phyloP scores from a whole-genome alignment of 2,888 invertebrate genomes.

The Napeogenes inachia region DNA sequence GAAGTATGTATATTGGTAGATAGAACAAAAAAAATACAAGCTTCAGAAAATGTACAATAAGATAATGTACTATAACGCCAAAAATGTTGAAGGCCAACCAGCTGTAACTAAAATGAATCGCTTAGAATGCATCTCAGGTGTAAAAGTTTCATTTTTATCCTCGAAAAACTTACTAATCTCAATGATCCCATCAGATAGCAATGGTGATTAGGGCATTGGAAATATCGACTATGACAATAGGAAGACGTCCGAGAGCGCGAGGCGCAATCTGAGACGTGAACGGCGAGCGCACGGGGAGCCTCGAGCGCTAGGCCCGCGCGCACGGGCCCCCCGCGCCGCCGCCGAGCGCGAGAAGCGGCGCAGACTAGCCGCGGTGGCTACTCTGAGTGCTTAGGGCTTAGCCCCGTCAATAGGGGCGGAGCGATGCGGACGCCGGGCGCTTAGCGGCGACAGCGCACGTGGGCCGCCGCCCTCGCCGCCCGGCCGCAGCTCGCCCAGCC shows the following conservation, averaged over 20 bases:
- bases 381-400: constrained; percentile 61
- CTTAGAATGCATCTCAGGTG: constrained; percentile 11
- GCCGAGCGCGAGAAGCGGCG: constrained; percentile 62
- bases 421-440: constrained; percentile 47
- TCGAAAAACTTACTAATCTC: constrained; percentile 60
- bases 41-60: constrained; percentile 9
- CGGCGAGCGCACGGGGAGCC: constrained; percentile 39
- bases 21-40: background rate
- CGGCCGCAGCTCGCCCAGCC: constrained; percentile 67
- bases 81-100: constrained; percentile 9
- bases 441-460: constrained; percentile 49
- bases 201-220: constrained; percentile 29
- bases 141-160: constrained; percentile 39
- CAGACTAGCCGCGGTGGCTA: constrained; percentile 66
- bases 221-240: constrained; percentile 36
- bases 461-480: constrained; percentile 53
- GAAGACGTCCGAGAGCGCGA: constrained; percentile 52
- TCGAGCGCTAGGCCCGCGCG: constrained; percentile 37
- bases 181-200: constrained; percentile 35
- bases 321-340: constrained; percentile 42
- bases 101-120: constrained; percentile 13
- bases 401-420: constrained; percentile 63
- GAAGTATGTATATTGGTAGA: background rate
- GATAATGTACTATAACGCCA: constrained; percentile 9
- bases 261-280: constrained; percentile 48